These are phyloP conservation scores for Rhaphigaster nebulosa DNA, from an alignment of 2,888 invertebrate species.

Conservation along the genomic window DNA sequence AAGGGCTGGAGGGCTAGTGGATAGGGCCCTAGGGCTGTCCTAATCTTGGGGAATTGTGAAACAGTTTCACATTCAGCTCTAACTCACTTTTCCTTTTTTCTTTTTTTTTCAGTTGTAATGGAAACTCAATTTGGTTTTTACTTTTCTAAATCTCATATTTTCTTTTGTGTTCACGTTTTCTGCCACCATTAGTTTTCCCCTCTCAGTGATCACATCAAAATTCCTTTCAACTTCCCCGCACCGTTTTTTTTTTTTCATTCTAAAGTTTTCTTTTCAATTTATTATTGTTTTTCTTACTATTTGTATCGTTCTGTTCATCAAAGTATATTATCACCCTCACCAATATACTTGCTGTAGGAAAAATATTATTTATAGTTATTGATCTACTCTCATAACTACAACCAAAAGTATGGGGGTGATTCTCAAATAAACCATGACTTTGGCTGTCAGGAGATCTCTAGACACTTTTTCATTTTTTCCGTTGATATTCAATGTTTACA, in stretches of 20 bases:
- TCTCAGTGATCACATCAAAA: background rate
- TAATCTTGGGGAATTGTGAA: background rate
- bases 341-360: background rate
- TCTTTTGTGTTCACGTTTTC: background rate
- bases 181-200: background rate
- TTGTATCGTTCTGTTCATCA: background rate
- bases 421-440: no score
- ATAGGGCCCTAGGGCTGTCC: background rate
- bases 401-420: no score
- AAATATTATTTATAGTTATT: no score
- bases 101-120: background rate
- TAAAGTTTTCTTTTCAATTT: background rate
- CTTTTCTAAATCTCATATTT: conserved; percentile 1
- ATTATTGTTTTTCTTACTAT: background rate
- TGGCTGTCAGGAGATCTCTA: no score
- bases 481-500: no score
- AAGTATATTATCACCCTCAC: background rate
- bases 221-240: background rate
- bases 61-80: background rate
- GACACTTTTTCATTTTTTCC: no score
- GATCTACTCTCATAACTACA: no score
- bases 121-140: background rate
- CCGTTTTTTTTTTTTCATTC: background rate
- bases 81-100: background rate
- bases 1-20: background rate